Conservation (phyloP, 2,888 invertebrate species). For the Cistogaster globosa region DNA sequence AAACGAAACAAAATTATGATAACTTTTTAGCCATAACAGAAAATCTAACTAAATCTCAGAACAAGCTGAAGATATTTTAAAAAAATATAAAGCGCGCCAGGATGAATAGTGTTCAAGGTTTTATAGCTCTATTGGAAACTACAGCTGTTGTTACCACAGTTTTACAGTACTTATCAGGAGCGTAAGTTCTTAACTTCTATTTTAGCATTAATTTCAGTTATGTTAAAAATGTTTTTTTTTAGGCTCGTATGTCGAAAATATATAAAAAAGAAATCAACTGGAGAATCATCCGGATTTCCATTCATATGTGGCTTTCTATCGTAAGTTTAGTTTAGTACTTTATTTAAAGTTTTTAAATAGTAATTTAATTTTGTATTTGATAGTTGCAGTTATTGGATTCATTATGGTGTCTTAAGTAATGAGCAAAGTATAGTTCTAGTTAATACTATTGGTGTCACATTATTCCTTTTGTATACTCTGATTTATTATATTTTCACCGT, state of each 20-base stretch:
- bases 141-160: constrained; percentile 90
- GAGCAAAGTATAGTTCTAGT: constrained; percentile 89
- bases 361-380: constrained; percentile 58
- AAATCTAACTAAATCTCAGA: not conserved
- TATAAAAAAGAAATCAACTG: constrained; percentile 89
- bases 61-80: not conserved
- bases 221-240: constrained; percentile 9
- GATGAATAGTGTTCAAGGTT: constrained; percentile 72
- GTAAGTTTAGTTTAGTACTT: constrained; percentile 83
- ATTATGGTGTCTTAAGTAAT: constrained; percentile 89
- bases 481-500: constrained; percentile 89
- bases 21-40: not conserved
- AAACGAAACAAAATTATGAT: constrained; percentile 28
- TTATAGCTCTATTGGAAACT: constrained; percentile 78
- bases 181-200: constrained; percentile 86
- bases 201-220: not conserved
- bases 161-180: constrained; percentile 92
- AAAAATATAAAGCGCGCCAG: constrained; percentile 12
- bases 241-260: constrained; percentile 91
- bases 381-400: constrained; percentile 91
- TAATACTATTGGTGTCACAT: constrained; percentile 88
- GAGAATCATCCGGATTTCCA: constrained; percentile 89
- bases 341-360: not conserved
- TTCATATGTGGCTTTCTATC: constrained; percentile 91
- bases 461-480: constrained; percentile 88